Percentiles rank a stretch among this genome's conserved stretches.
These are phyloP conservation scores for Morphnarchus princeps DNA, from an alignment of 2,113 vertebrate species.

Conservation along the genomic window DNA sequence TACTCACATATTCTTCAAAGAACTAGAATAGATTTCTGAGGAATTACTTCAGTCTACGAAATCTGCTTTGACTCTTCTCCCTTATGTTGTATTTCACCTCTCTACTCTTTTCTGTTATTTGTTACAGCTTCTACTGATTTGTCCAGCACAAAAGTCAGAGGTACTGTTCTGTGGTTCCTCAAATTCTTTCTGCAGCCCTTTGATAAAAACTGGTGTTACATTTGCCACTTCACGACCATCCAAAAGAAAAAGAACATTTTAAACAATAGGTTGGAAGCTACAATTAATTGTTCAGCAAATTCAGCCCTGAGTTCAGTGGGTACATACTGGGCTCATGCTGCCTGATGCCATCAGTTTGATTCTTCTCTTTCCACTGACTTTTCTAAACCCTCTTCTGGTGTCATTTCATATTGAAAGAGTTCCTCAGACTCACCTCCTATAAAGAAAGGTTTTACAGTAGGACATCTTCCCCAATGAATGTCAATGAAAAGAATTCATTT, in stretches of 20 bases:
- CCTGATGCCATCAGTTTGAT: background rate
- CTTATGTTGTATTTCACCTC: background rate
- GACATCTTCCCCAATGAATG: background rate
- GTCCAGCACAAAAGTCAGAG: background rate
- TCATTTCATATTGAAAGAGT: background rate
- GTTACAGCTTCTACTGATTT: background rate
- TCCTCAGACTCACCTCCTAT: background rate
- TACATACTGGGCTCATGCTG: background rate
- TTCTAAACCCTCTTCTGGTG: background rate
- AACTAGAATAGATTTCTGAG: background rate
- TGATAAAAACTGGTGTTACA: background rate
- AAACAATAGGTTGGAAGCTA: background rate
- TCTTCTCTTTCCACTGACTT: background rate
- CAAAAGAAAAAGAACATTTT: background rate
- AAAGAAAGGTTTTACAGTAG: background rate
- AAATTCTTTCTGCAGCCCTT: background rate
- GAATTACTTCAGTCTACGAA: background rate
- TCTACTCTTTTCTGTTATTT: background rate
- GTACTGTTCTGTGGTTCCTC: background rate
- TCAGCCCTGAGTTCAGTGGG: background rate
- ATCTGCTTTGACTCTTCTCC: background rate
- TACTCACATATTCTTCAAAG: background rate
- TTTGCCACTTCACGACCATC: background rate
- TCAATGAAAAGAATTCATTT: background rate
- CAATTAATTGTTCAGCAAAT: background rate